A percentile compares a stretch with the other conserved stretches of the same genome.
These are phyloP conservation scores for Odontothrips loti DNA, from an alignment of 2,888 invertebrate species.

Conservation along the genomic window DNA sequence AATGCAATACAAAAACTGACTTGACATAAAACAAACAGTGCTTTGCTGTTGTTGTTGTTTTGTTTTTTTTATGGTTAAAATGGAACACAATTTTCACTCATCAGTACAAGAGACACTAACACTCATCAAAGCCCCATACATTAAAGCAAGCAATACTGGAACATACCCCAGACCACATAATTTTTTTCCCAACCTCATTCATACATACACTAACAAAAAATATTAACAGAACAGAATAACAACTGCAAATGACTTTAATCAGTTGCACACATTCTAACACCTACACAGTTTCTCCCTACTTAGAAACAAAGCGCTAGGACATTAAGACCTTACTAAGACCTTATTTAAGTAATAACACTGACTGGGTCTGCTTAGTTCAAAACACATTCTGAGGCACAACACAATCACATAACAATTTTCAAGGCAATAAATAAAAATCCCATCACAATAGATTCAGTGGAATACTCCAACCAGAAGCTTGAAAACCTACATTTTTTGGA, in stretches of 20 bases:
- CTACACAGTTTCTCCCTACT: no score
- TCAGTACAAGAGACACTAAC: slow-evolving; percentile 6
- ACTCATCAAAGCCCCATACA: neutral
- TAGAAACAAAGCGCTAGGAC: neutral
- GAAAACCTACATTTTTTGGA: no score
- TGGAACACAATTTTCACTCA: slow-evolving; percentile 11
- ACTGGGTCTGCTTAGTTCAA: neutral
- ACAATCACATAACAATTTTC: neutral
- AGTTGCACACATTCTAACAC: no score
- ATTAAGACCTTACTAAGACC: neutral
- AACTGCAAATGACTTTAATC: neutral
- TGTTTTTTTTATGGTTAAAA: neutral
- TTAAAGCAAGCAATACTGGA: neutral
- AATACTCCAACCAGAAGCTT: no score
- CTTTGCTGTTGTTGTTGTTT: neutral
- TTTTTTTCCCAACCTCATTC: neutral
- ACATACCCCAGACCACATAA: neutral
- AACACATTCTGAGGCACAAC: slow-evolving; percentile 9
- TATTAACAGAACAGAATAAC: neutral
- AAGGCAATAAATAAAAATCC: neutral
- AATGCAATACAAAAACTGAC: slow-evolving; percentile 22
- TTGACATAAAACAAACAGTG: neutral
- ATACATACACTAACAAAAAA: neutral
- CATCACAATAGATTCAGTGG: neutral
- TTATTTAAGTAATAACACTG: slow-evolving; percentile 8